Evolutionary conservation across 2,888 invertebrate genomes (phyloP).

Genomic region (Acleris laterana): DNA sequence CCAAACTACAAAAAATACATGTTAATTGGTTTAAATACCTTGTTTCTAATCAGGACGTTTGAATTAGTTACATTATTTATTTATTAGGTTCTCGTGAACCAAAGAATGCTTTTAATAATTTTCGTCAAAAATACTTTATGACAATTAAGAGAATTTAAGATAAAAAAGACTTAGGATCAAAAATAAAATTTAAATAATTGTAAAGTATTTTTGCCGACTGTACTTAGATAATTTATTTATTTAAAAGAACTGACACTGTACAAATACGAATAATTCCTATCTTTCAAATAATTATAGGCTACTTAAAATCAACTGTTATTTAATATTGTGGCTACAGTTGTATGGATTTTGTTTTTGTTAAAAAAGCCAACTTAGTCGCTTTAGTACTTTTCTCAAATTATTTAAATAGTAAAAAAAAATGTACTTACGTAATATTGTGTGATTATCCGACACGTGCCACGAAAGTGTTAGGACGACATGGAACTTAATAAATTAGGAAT

Average conservation of each 20-base stretch:
- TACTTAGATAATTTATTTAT: constrained; percentile 9
- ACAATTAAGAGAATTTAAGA: background rate
- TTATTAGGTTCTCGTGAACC: constrained; percentile 12
- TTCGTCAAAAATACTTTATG: constrained; percentile 14
- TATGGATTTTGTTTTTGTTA: background rate
- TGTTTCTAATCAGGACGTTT: background rate
- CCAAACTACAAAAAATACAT: background rate
- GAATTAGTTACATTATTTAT: constrained; percentile 1
- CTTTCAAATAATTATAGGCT: background rate
- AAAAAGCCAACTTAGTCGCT: no score
- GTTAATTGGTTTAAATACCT: background rate
- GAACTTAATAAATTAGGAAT: background rate
- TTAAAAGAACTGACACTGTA: constrained; percentile 18
- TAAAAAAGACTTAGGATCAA: no score
- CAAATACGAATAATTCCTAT: constrained; percentile 8
- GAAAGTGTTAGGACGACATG: no score
- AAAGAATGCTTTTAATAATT: constrained; percentile 10
- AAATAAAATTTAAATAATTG: background rate
- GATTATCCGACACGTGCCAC: no score
- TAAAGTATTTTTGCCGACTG: constrained; percentile 18
- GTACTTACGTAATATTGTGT: no score
- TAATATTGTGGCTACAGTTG: background rate
- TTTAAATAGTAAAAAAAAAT: no score
- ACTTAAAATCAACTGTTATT: background rate
- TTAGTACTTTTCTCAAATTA: no score